These are phyloP conservation scores for Manacus vitellinus DNA, from an alignment of 2,113 vertebrate genomes.

Conservation along the genomic window DNA sequence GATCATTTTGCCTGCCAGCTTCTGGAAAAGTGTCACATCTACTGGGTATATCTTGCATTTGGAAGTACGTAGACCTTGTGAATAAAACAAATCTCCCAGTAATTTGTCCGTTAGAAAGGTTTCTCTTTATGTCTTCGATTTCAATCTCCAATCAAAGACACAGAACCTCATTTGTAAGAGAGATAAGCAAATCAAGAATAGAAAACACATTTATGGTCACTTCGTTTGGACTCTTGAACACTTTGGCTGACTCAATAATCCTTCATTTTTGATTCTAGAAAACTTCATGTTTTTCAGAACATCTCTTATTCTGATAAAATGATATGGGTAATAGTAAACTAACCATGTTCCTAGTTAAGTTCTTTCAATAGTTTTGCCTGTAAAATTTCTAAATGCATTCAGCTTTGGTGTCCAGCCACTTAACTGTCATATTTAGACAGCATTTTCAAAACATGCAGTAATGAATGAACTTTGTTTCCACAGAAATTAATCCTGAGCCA, in stretches of 20 bases:
- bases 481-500: neutral
- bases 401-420: neutral
- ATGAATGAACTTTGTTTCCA: neutral
- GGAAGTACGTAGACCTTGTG: neutral
- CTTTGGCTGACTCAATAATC: neutral
- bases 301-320: neutral
- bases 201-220: neutral
- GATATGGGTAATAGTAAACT: rapidly evolving
- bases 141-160: neutral
- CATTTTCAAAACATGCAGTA: neutral
- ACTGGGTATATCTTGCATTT: neutral
- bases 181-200: neutral
- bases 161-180: neutral
- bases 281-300: neutral
- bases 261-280: neutral
- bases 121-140: neutral
- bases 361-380: neutral
- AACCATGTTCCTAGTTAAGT: neutral
- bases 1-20: neutral
- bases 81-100: neutral
- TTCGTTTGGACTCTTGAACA: neutral
- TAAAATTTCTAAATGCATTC: neutral
- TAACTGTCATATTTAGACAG: neutral
- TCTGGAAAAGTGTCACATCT: neutral
- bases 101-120: neutral